A percentile compares a stretch with the other conserved stretches of the same genome.
Conservation (phyloP, 2,888 invertebrate genomes). For the Himalopsyche tibetana region DNA sequence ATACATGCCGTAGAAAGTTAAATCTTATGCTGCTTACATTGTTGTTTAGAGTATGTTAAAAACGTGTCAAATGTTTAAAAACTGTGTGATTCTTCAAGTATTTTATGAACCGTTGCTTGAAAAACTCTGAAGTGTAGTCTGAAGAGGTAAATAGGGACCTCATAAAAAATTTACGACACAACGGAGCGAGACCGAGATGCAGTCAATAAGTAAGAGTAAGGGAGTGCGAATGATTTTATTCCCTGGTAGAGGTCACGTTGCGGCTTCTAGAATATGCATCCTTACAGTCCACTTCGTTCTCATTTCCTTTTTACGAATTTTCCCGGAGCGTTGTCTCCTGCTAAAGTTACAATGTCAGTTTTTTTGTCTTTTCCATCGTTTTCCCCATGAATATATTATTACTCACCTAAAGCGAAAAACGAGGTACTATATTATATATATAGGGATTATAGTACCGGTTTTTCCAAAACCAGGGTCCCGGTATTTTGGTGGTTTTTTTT, state of each 20-base stretch:
- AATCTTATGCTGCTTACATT: no score
- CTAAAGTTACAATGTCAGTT: conserved; percentile 8
- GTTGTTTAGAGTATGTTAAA: no score
- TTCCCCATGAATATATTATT: conserved; percentile 24
- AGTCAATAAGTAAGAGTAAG: conserved; percentile 37
- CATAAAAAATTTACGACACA: conserved; percentile 42
- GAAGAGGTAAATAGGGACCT: conserved; percentile 27
- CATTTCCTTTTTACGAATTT: conserved; percentile 32
- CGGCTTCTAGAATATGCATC: conserved; percentile 32
- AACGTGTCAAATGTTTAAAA: background rate
- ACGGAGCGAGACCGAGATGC: background rate
- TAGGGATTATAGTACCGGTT: no score
- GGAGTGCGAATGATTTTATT: conserved; percentile 42
- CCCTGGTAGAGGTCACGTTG: conserved; percentile 22
- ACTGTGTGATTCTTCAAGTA: background rate
- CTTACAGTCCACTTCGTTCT: conserved; percentile 35
- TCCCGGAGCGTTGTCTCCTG: conserved; percentile 7
- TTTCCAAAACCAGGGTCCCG: no score
- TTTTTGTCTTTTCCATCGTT: background rate
- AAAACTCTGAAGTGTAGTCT: conserved; percentile 22
- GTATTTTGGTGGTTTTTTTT: no score
- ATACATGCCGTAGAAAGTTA: no score
- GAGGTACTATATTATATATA: no score
- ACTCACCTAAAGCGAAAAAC: no score
- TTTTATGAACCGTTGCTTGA: conserved; percentile 29